Conservation (phyloP, 2,888 invertebrate genomes). For the Tineola bisselliella region DNA sequence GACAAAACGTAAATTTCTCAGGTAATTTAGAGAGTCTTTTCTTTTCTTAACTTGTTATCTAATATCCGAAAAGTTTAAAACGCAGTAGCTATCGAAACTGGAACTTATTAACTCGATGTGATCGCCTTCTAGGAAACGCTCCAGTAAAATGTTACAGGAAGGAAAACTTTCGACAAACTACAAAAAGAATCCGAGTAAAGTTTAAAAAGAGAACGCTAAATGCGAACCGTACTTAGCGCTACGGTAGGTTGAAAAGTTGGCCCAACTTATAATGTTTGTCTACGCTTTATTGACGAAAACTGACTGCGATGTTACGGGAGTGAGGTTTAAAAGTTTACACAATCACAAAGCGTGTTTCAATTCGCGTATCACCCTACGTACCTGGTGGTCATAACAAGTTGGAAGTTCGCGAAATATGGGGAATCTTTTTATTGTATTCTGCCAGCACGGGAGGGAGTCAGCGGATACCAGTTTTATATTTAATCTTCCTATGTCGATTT, state of each 20-base stretch:
- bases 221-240: constrained; percentile 45
- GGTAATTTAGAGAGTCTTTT: constrained; percentile 58
- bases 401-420: constrained; percentile 43
- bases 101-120: constrained; percentile 68
- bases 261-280: constrained; percentile 27
- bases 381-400: constrained; percentile 48
- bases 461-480: constrained; percentile 33
- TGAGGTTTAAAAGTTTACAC: constrained; percentile 39
- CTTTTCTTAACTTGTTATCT: constrained; percentile 64
- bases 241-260: constrained; percentile 9
- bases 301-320: constrained; percentile 24
- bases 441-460: constrained; percentile 14
- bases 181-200: constrained; percentile 55
- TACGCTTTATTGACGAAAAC: constrained; percentile 25
- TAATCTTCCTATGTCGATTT: constrained; percentile 37
- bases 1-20: constrained; percentile 34
- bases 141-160: constrained; percentile 65
- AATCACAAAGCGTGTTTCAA: constrained; percentile 31
- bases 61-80: constrained; percentile 68
- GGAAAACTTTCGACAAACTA: constrained; percentile 56
- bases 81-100: constrained; percentile 61
- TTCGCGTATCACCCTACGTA: constrained; percentile 17
- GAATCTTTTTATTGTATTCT: constrained; percentile 40
- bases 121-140: constrained; percentile 56
- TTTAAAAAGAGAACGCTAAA: constrained; percentile 62